Conservation (phyloP, 2,797 vertebrate genomes). For the Lepilemur septentrionalis region DNA sequence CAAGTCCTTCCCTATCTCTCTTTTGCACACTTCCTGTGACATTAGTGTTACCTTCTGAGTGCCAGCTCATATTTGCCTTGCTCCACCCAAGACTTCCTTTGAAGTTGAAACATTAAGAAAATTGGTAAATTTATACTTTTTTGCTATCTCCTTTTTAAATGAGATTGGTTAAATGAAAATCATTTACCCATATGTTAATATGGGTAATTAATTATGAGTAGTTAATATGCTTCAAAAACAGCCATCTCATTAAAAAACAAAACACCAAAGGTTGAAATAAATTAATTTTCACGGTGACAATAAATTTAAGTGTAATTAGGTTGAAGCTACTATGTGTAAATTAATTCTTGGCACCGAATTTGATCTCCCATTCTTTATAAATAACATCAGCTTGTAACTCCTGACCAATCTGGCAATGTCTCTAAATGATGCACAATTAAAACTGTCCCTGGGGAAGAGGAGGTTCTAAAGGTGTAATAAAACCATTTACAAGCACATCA, state of each 20-base stretch:
- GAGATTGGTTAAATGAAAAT: background rate
- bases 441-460: background rate
- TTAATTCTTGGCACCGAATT: slow-evolving; percentile 30
- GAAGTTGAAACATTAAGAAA: background rate
- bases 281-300: background rate
- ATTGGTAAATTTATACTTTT: background rate
- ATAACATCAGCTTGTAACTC: slow-evolving; percentile 35
- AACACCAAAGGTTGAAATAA: background rate
- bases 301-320: background rate
- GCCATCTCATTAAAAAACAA: slow-evolving; percentile 35
- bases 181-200: background rate
- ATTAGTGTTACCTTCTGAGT: slow-evolving; percentile 14
- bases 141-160: background rate
- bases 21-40: slow-evolving; percentile 47
- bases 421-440: background rate
- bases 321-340: background rate
- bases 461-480: background rate
- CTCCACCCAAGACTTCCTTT: slow-evolving; percentile 18
- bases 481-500: background rate
- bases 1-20: slow-evolving; percentile 42
- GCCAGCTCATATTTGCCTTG: background rate
- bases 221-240: background rate
- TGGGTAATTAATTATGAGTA: background rate
- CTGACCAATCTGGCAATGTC: background rate
- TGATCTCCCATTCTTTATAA: slow-evolving; percentile 26